Evolutionary conservation across 2,888 invertebrate species (phyloP).

Genomic region (Torymus texanus): DNA sequence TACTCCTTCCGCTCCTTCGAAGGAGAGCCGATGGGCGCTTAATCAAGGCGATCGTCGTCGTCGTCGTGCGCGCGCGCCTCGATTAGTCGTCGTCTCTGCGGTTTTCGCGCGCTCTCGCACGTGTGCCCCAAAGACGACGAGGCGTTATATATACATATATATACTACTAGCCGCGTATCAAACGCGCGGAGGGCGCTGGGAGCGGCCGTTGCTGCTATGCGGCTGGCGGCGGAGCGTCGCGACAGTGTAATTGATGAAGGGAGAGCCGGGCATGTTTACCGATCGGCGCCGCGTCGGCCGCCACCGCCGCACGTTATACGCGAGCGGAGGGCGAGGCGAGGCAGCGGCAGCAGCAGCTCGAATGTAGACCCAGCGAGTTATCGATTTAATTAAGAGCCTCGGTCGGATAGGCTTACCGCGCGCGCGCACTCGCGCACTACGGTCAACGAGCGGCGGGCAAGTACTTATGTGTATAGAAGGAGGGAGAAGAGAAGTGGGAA

Average conservation of each 20-base stretch:
- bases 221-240: slow-evolving; percentile 1
- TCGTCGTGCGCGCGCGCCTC: slow-evolving; percentile 46
- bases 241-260: slow-evolving; percentile 44
- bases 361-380: slow-evolving; percentile 58
- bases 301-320: slow-evolving; percentile 1
- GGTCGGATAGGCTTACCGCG: slow-evolving; percentile 46
- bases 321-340: neutral
- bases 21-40: slow-evolving; percentile 35
- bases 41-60: slow-evolving; percentile 52
- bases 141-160: neutral
- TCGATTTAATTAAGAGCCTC: slow-evolving; percentile 63
- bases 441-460: slow-evolving; percentile 34
- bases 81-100: slow-evolving; percentile 47
- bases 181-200: slow-evolving; percentile 1
- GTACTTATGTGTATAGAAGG: neutral
- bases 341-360: neutral
- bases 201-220: neutral
- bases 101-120: slow-evolving; percentile 42
- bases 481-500: slow-evolving; percentile 1
- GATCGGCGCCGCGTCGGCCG: slow-evolving; percentile 40
- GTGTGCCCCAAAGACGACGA: slow-evolving; percentile 38
- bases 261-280: slow-evolving; percentile 42
- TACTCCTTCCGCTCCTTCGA: neutral
- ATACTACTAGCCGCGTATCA: slow-evolving; percentile 22
- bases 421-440: slow-evolving; percentile 11